Conservation (phyloP, 1,140 invertebrate genomes). For the Lysiphlebus fabarum region DNA sequence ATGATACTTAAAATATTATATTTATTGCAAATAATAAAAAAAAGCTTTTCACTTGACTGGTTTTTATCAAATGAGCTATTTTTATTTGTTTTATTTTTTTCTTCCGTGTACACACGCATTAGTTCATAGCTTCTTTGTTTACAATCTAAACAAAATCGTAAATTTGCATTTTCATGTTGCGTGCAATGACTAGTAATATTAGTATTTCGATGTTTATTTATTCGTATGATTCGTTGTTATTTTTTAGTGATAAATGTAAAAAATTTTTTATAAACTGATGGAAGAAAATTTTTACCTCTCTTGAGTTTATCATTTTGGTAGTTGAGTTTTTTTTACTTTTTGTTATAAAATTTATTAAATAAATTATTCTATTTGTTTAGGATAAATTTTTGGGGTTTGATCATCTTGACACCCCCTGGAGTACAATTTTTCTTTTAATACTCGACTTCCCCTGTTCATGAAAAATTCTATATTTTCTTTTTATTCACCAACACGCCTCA, state of each 20-base stretch:
- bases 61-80: conserved; percentile 24
- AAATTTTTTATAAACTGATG: no score
- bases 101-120: conserved; percentile 1
- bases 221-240: background rate
- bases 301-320: no score
- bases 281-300: no score
- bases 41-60: conserved; percentile 10
- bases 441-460: conserved; percentile 1
- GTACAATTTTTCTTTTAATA: conserved; percentile 33
- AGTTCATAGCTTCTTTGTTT: conserved; percentile 11
- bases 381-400: conserved; percentile 26
- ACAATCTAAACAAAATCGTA: conserved; percentile 10
- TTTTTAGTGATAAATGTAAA: no score
- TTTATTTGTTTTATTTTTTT: conserved; percentile 20
- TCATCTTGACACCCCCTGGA: conserved; percentile 25
- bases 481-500: background rate
- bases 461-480: background rate
- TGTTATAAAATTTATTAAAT: conserved; percentile 23
- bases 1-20: no score
- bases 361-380: conserved; percentile 39
- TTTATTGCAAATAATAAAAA: no score
- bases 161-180: conserved; percentile 41
- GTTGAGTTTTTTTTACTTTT: no score
- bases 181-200: conserved; percentile 39
- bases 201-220: conserved; percentile 25